These are phyloP conservation scores for Pheosia gnoma DNA, from an alignment of 2,888 invertebrate species.

Conservation along the genomic window DNA sequence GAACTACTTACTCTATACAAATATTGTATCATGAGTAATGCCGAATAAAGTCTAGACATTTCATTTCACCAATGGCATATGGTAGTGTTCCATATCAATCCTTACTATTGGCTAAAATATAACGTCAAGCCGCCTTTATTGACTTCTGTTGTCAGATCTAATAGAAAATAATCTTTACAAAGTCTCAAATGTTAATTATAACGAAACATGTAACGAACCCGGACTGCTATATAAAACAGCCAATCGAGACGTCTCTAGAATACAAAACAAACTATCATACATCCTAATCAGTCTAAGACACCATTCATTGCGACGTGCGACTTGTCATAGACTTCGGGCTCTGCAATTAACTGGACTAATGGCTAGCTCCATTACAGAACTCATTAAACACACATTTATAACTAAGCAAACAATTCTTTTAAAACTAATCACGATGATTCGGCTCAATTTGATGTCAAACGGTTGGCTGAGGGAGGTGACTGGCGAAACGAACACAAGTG, in stretches of 20 bases:
- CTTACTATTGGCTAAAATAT: too few relatives aligned
- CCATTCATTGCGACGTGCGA: conserved; percentile 1
- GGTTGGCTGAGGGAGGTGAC: not conserved
- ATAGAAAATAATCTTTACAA: too few relatives aligned
- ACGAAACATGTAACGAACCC: too few relatives aligned
- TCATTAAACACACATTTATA: conserved; percentile 1
- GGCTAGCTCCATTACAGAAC: not conserved
- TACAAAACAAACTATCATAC: not conserved
- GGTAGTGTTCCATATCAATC: too few relatives aligned
- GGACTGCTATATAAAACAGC: not conserved
- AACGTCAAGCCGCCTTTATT: too few relatives aligned
- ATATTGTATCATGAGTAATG: too few relatives aligned
- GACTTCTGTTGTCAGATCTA: too few relatives aligned
- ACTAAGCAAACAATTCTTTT: conserved; percentile 5
- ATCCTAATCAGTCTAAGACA: not conserved
- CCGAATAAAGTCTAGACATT: too few relatives aligned
- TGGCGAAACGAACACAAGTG: not conserved
- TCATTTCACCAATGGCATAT: too few relatives aligned
- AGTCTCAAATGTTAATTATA: too few relatives aligned
- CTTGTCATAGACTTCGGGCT: not conserved
- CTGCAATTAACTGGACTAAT: conserved; percentile 3
- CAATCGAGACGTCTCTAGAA: not conserved
- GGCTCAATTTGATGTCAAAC: conserved; percentile 5
- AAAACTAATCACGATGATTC: conserved; percentile 5
- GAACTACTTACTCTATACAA: too few relatives aligned